Evolutionary conservation across 2,113 vertebrate genomes (phyloP), one percentile per base, ranked within the genome.

Genomic region (Delphinus delphis): DNA sequence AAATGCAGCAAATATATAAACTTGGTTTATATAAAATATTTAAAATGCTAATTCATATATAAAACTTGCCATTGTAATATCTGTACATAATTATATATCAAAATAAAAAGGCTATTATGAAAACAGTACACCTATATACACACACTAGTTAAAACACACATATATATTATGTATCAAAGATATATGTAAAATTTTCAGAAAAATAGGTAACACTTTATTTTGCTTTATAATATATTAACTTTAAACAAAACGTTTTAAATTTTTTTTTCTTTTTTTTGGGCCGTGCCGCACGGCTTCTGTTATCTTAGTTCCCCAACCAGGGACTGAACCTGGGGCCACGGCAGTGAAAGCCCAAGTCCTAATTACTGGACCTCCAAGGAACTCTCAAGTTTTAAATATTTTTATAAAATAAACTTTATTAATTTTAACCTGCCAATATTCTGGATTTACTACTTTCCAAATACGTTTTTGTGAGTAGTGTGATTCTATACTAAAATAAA

Each of bases 1-100:
- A 88, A 87, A 95, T 44, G 88, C 67, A 96, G 80, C 53, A 91
- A 76, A 92, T 93, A 97, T 8, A 95, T 68, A 31, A 96, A 97
- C 20, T 67, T 67, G 5, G 21, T 44, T 81, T 84, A 82, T 50
- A 95, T 28, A 96, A 89, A 95, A 94, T 77, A 50, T 41, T 44
- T 47, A 95, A 94, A 93, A 73, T 77, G 88, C 2, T n/a, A 93
- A 88, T 67, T 95, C 31, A 90, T 41, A 25, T 84, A 82, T 79
- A 85, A 96, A 93, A 86, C 21, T 74, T 93, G 13, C 44, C 53
- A 93, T n/a, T 68, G 58, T 38, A 85, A 70, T 36, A 97, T 84
- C 85, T 96, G 28, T 63, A 96, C 8, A 94, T 74, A 92, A 79
- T 90, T 76, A 89, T 25, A 41, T 36, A 97, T 84, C 44, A 94